Base-by-base conservation (phyloP, 1,140 invertebrate species). In the Lordiphosa stackelbergi region DNA sequence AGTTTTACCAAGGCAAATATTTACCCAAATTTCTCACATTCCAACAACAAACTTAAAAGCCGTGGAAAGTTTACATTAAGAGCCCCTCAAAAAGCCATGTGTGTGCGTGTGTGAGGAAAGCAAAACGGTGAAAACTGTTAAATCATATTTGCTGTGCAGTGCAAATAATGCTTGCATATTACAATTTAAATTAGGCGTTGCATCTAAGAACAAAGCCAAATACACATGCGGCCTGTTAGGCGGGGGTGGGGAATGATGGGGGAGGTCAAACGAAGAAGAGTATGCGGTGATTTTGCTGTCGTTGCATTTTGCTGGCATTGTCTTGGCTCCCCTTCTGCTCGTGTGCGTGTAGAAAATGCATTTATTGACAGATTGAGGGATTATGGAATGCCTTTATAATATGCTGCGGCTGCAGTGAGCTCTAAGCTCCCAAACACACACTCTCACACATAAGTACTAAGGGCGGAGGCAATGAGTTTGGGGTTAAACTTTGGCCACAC, bases 351-450 rank as follows among this genome's bases (percentile, higher is more conserved):
- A 12, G 40, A 31, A 51, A 58, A 68, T 65, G 53, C 61, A 70
- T 62, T 72, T 79, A 79, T 83, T 79, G 75, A 83, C 77, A 75
- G 71, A 79, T 75, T 79, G 77, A 81, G 64, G 75, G 75, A 79
- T 79, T 79, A 81, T 81, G 71, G 58, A 79, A 68, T 81, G 75
- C 71, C 75, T 75, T 75, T 61, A 61, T 38, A 68, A 59, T 61
- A 66, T 69, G 47, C 68, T 71, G 42, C 40, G 71, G 36, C 54
- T 57, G 54, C 52, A 63, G 34, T 72, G 43, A 75, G 68, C 62
- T 81, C 71, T 79, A 57, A 81, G 70, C 66, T 70, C 54, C 54
- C 49, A 75, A 51, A 28, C 48, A 51, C 10, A 64, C 40, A 37
- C 13, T 49, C 19, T 34, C 13, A 48, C 10, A 47, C 56, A 72